A percentile compares a stretch with the other conserved stretches of the same genome.
phyloP scores from a whole-genome alignment of 2,888 invertebrate genomes.

The Pseudococcus longispinus region DNA sequence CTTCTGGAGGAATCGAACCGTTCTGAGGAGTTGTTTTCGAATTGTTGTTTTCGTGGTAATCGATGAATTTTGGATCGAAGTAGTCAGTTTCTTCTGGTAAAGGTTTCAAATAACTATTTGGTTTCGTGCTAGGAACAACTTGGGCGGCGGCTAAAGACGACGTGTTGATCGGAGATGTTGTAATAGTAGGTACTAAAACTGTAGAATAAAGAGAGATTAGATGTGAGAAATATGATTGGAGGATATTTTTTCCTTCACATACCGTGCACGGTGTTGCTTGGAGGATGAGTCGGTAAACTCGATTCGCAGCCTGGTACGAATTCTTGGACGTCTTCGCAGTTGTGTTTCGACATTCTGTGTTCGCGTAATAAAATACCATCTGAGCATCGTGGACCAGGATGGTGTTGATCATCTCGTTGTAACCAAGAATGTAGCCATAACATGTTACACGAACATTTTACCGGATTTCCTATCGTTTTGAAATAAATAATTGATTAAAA shows the following conservation, averaged over 20 bases:
- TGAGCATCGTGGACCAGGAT: slow-evolving; percentile 78
- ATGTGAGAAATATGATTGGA: neutral
- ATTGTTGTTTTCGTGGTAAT: slow-evolving; percentile 74
- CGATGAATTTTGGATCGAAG: slow-evolving; percentile 82
- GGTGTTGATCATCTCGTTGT: slow-evolving; percentile 62
- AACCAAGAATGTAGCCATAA: slow-evolving; percentile 86
- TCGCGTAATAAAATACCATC: slow-evolving; percentile 80
- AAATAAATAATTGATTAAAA: neutral
- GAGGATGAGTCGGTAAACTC: slow-evolving; percentile 9
- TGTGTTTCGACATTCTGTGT: slow-evolving; percentile 73
- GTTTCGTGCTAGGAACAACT: slow-evolving; percentile 32
- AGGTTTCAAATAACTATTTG: slow-evolving; percentile 62
- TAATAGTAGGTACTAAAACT: neutral
- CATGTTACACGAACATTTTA: slow-evolving; percentile 81
- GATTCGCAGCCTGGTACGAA: slow-evolving; percentile 75
- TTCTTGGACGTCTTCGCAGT: slow-evolving; percentile 67
- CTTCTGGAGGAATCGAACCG: slow-evolving; percentile 59
- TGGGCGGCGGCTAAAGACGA: slow-evolving; percentile 3
- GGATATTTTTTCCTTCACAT: neutral
- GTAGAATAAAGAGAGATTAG: neutral
- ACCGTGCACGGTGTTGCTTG: neutral
- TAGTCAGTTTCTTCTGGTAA: slow-evolving; percentile 80
- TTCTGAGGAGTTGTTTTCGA: slow-evolving; percentile 48
- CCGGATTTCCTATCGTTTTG: slow-evolving; percentile 75
- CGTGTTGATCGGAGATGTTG: neutral